phyloP scores from a whole-genome alignment of 2,113 vertebrate genomes.

The Etia nguti region DNA sequence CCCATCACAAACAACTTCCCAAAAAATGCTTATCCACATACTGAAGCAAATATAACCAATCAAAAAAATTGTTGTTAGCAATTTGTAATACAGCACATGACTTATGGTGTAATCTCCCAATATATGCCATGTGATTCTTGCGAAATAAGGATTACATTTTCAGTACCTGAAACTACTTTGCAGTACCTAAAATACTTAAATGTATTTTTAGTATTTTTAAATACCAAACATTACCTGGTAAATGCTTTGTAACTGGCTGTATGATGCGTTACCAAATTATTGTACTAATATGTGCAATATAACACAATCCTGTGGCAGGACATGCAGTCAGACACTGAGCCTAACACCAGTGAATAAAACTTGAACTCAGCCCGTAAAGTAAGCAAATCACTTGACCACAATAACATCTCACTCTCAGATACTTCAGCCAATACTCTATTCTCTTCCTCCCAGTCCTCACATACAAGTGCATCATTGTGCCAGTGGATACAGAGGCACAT shows the following conservation, averaged over 20 bases:
- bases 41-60: neutral
- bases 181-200: neutral
- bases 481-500: slow-evolving; percentile 13
- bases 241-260: neutral
- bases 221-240: neutral
- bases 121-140: neutral
- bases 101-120: neutral
- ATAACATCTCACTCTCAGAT: slow-evolving; percentile 1
- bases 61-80: neutral
- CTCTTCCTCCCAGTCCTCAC: neutral
- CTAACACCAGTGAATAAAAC: neutral
- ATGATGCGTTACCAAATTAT: neutral
- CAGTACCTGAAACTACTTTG: neutral
- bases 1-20: neutral
- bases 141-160: neutral
- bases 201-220: neutral
- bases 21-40: neutral
- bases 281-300: neutral
- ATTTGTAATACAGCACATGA: neutral
- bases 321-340: neutral
- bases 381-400: slow-evolving; percentile 1
- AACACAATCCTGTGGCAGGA: neutral
- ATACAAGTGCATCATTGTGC: slow-evolving; percentile 50
- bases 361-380: neutral
- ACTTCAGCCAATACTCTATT: slow-evolving; percentile 40